Base-by-base conservation (phyloP, 1,140 invertebrate species). In the Penaeus vannamei region DNA sequence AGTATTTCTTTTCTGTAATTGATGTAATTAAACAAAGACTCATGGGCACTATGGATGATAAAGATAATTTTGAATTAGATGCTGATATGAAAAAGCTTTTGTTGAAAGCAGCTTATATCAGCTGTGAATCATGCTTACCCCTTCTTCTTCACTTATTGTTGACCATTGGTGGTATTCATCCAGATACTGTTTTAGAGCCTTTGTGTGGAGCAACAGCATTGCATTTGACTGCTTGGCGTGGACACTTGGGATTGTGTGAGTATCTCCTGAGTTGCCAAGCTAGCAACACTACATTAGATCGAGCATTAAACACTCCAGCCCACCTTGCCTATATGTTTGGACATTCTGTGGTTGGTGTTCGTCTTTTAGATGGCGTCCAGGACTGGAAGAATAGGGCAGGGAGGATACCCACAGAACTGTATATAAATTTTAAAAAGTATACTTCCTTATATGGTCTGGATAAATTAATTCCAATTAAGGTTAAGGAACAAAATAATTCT, bases 271-370 rank as follows among this genome's bases (percentile, higher is more conserved):
- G 81, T 46, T 14, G 60, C 20, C 20, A 61, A 23, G 59, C 81
- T 20, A 61, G 53, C 23, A 42, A 23, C 23, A n/a, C 53, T 61
- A 20, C 23, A 23, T 14, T 61, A 42, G 66, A 85, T 64, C 10
- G n/a, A 19, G 62, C 36, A 10, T 42, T 64, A n/a, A 64, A 46
- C 42, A 85, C 84, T 19, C 84, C 84, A 12, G 62, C 84, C 26
- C 84, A 85, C 42, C n/a, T 85, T n/a, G 66, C 84, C 1, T 69
- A 69, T 66, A 76, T 85, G 84, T 85, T 72, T 42, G 84, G 84
- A 46, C 62, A 85, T n/a, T 26, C 32, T 42, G 84, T 26, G 4
- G 66, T 85, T 32, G 84, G 84, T 23, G 66, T 29, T 53, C 17
- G 66, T 66, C 46, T 85, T 14, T 26, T 20, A 22, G 32, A 42